Conservation (phyloP, 2,797 vertebrate species). For the Lerista edwardsae region DNA sequence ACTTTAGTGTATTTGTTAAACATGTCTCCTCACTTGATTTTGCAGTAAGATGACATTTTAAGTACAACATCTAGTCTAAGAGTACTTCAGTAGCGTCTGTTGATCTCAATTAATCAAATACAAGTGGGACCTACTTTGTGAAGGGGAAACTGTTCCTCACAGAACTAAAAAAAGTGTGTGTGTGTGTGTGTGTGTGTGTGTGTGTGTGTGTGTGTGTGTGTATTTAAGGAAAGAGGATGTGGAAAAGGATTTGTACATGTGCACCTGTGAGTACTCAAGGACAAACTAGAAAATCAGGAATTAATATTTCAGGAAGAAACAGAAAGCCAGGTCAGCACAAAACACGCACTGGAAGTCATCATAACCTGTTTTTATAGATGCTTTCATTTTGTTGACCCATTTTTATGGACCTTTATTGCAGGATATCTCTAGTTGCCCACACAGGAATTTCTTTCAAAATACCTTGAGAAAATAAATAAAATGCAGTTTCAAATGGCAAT, state of each 20-base stretch:
- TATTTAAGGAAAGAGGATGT: conserved; percentile 1
- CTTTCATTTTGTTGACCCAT: conserved; percentile 63
- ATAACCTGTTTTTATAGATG: conserved; percentile 66
- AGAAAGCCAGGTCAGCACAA: conserved; percentile 69
- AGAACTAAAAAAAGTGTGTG: background rate
- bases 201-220: too few relatives aligned
- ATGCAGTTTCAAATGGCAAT: conserved; percentile 53
- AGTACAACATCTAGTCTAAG: conserved; percentile 33
- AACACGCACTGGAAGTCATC: conserved; percentile 56
- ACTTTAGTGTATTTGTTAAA: conserved; percentile 24
- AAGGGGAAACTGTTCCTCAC: background rate
- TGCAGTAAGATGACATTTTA: conserved; percentile 19
- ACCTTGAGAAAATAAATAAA: conserved; percentile 62
- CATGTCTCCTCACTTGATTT: conserved; percentile 30
- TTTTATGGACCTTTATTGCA: conserved; percentile 68
- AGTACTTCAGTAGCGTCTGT: conserved; percentile 10
- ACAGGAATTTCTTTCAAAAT: conserved; percentile 60
- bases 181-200: background rate
- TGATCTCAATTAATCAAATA: conserved; percentile 24
- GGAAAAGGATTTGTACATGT: background rate
- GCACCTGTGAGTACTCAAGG: conserved; percentile 31
- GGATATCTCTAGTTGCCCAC: conserved; percentile 56
- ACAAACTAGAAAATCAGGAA: conserved; percentile 61
- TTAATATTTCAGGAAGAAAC: conserved; percentile 76
- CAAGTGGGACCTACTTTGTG: background rate